Evolutionary conservation across 2,113 vertebrate genomes (phyloP), one percentile per base, ranked within the genome.

Genomic region (Pyrgilauda ruficollis): DNA sequence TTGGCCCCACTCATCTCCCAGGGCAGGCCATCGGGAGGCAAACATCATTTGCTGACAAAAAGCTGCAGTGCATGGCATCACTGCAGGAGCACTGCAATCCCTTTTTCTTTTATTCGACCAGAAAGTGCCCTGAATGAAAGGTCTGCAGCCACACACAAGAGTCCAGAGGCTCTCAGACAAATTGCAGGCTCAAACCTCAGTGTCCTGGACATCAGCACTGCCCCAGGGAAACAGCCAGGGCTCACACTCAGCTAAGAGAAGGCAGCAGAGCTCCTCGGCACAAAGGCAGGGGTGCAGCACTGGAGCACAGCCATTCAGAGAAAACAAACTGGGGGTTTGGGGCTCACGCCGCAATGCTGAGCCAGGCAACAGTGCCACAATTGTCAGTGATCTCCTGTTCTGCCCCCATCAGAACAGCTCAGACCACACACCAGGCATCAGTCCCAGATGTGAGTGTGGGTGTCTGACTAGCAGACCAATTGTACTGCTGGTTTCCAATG

Each of bases 351-450:
- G 66, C 82, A 73, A 72, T 18, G 20, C 80, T 89, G 58, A 52
- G 14, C 5, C 21, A 46, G 27, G n/a, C 53, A 46, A 5, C 31
- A 62, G 21, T 17, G 4, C 5, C 2, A 0, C 11, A 61, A 46
- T 0, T 87, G 49, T 11, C 78, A 73, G 50, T 46, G 70, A 76
- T 43, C 26, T 20, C 58, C 37, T 23, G 43, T 26, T 76, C 79
- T 69, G 50, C 53, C 66, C 35, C 53, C 33, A 58, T 8, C 43
- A 70, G 74, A 80, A 39, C 33, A 73, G 33, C 37, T 80, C 81
- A 39, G 43, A 27, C 31, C 59, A 91, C 55, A 27, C 35, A 53
- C 13, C 44, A 85, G 75, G 35, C 75, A 69, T 56, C 41, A 35
- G 35, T 41, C 63, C 58, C 72, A 86, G 27, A 74, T 67, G 55